Percentiles rank a stretch among this genome's conserved stretches.
phyloP scores from a whole-genome alignment of 1,140 invertebrate species.

The Ceratitis capitata region DNA sequence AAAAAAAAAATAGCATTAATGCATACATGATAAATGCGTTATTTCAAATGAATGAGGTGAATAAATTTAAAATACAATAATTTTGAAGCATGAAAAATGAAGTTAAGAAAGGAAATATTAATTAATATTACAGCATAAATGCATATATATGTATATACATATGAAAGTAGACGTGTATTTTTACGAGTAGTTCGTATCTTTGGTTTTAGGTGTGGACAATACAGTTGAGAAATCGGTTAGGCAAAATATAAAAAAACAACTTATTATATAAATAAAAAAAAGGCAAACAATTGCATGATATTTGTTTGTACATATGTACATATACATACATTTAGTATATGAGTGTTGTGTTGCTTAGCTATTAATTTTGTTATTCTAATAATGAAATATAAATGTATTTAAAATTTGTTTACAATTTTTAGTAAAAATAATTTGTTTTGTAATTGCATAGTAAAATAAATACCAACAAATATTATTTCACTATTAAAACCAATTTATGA shows the following conservation, averaged over 20 bases:
- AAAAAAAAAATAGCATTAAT: slow-evolving; percentile 13
- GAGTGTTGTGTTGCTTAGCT: too few relatives aligned
- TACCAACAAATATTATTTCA: too few relatives aligned
- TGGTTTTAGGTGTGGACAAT: slow-evolving; percentile 39
- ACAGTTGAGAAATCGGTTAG: neutral
- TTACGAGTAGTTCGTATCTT: slow-evolving; percentile 44
- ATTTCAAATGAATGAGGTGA: neutral
- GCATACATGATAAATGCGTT: neutral
- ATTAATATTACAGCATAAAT: neutral
- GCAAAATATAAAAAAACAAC: neutral
- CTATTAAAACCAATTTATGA: too few relatives aligned
- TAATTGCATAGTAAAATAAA: too few relatives aligned
- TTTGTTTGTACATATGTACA: too few relatives aligned
- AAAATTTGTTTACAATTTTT: too few relatives aligned
- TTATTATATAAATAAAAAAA: slow-evolving; percentile 27
- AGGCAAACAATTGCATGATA: too few relatives aligned
- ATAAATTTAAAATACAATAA: neutral
- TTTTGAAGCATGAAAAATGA: neutral
- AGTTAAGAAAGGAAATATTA: neutral
- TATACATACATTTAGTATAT: too few relatives aligned
- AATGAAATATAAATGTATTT: too few relatives aligned
- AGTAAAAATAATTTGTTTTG: too few relatives aligned
- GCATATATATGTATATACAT: neutral
- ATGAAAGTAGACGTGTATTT: neutral
- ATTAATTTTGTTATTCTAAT: too few relatives aligned